Percentiles rank a stretch among this genome's conserved stretches.
These are phyloP conservation scores for Carollia perspicillata DNA, from an alignment of 2,113 vertebrate genomes.

Conservation along the genomic window DNA sequence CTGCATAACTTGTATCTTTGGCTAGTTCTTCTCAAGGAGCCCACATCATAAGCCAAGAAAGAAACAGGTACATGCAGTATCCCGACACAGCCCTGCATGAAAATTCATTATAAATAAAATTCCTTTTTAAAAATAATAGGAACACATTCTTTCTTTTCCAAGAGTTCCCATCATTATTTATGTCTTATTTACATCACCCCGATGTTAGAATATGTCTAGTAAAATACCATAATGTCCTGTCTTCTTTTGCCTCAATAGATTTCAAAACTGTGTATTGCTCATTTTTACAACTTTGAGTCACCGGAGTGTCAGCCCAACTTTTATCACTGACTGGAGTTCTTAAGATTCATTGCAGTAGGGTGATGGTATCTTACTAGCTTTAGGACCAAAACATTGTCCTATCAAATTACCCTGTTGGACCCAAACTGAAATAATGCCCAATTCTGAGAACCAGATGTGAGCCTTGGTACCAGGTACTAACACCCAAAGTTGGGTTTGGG, in stretches of 20 bases:
- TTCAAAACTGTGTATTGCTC: not conserved
- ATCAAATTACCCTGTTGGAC: not conserved
- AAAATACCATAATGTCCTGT: not conserved
- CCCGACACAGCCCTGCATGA: not conserved
- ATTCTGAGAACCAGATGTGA: not conserved
- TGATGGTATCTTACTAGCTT: not conserved
- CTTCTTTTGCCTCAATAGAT: not conserved
- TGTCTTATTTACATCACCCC: not conserved
- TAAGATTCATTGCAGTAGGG: not conserved
- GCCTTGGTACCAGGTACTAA: not conserved
- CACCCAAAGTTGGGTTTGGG: not conserved
- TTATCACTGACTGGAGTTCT: not conserved
- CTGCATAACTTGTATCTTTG: not conserved
- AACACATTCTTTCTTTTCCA: not conserved
- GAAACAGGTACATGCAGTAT: not conserved
- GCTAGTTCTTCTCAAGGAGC: not conserved
- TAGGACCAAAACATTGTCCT: not conserved
- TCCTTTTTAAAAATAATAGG: conserved; percentile 4
- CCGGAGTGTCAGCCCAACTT: not conserved
- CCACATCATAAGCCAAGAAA: not conserved
- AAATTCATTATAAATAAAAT: not conserved
- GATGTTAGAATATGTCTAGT: not conserved
- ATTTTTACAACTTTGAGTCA: not conserved
- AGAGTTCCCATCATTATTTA: not conserved
- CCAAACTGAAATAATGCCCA: not conserved